A percentile compares a stretch with the other conserved stretches of the same genome.
Conservation (phyloP, 2,888 invertebrate genomes). For the Physocephala rufipes region DNA sequence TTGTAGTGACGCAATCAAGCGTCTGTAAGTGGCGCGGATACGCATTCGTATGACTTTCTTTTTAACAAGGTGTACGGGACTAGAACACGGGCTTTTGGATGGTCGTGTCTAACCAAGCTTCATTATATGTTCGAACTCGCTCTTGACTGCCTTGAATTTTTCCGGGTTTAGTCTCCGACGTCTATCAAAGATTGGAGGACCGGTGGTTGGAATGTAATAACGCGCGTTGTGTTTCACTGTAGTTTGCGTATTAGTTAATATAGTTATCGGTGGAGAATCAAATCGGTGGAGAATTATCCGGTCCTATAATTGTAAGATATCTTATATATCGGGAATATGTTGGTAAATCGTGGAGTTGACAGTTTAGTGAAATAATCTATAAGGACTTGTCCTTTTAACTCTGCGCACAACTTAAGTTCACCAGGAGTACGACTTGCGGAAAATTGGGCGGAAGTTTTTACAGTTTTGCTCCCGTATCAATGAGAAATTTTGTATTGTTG, state of each 20-base stretch:
- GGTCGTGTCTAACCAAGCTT: no score
- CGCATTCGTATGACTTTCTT: no score
- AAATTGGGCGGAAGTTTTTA: no score
- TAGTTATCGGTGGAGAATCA: background rate
- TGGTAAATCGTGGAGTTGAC: background rate
- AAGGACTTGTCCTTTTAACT: no score
- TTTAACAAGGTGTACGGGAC: background rate
- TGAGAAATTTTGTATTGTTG: no score
- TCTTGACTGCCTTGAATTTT: slow-evolving; percentile 1
- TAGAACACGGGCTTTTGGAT: no score
- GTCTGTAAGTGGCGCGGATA: background rate
- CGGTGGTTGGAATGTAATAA: background rate
- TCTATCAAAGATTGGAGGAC: background rate
- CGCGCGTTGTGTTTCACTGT: background rate
- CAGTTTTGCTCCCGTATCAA: no score
- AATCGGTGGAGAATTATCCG: background rate
- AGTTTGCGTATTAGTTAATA: background rate
- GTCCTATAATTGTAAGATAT: background rate
- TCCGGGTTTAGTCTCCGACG: slow-evolving; percentile 10
- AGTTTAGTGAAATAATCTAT: no score
- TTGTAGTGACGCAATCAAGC: background rate
- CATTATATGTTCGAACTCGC: no score
- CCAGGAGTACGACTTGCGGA: no score
- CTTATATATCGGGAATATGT: background rate
- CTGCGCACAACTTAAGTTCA: no score